These are phyloP conservation scores for Vanacampus margaritifer DNA, from an alignment of 2,113 vertebrate genomes.

Conservation along the genomic window DNA sequence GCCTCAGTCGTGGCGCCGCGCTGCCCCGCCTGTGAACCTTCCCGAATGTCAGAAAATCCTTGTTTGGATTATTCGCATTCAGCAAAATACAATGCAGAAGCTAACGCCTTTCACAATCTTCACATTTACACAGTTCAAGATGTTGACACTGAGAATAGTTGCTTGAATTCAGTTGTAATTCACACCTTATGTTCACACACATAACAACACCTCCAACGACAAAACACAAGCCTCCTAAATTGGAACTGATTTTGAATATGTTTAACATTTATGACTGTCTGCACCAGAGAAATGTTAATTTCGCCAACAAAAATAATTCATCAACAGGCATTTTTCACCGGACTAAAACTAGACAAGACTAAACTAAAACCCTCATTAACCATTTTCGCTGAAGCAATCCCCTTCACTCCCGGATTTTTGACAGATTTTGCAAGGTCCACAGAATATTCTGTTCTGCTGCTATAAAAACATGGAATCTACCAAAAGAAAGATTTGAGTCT, in stretches of 20 bases:
- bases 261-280: not conserved
- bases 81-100: constrained; percentile 14
- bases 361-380: too few species aligned
- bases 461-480: too few species aligned
- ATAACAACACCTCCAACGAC: too few species aligned
- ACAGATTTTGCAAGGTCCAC: too few species aligned
- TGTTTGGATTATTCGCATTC: not conserved
- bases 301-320: too few species aligned
- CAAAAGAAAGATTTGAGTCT: too few species aligned
- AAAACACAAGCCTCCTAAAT: not conserved
- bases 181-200: not conserved
- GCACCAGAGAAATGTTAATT: too few species aligned
- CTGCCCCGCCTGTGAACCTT: constrained; percentile 23
- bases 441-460: too few species aligned
- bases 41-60: constrained; percentile 34
- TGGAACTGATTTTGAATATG: not conserved
- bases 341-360: too few species aligned
- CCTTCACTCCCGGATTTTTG: too few species aligned
- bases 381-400: too few species aligned
- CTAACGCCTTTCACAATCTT: not conserved
- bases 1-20: constrained; percentile 25
- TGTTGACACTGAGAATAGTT: not conserved
- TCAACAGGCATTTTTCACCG: too few species aligned
- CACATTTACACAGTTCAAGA: not conserved
- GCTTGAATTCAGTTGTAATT: not conserved